These are phyloP conservation scores for Dendrophyllia cribrosa DNA, from an alignment of 64 coral and sea anemone genomes.

Conservation along the genomic window DNA sequence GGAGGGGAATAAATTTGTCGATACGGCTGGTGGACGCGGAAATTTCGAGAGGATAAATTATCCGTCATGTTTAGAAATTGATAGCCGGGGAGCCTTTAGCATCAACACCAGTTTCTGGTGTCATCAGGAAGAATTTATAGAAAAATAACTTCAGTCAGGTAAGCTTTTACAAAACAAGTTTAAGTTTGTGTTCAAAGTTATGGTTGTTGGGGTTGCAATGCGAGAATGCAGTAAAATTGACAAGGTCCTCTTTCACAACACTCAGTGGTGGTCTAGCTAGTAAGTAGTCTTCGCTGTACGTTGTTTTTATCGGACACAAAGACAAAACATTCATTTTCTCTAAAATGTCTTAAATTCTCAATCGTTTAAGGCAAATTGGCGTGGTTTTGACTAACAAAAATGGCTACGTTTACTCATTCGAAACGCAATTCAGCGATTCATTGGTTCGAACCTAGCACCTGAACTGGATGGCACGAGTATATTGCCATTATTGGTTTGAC, in stretches of 20 bases:
- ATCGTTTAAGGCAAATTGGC: too few relatives aligned
- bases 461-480: too few relatives aligned
- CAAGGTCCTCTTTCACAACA: neutral
- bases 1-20: neutral
- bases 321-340: neutral
- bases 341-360: too few relatives aligned
- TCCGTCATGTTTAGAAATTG: neutral
- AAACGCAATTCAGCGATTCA: too few relatives aligned
- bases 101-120: neutral
- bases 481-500: too few relatives aligned
- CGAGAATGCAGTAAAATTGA: neutral
- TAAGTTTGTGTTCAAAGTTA: neutral
- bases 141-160: neutral
- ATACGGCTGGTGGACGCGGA: neutral
- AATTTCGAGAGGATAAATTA: constrained; percentile 28
- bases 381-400: neutral
- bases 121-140: neutral
- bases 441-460: too few relatives aligned
- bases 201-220: neutral
- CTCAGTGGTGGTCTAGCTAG: neutral
- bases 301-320: neutral
- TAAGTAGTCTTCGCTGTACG: too few relatives aligned
- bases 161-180: neutral
- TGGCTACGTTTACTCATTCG: neutral
- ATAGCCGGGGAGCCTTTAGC: neutral